Conservation (phyloP, 2,888 invertebrate genomes). For the Pollenia griseotomentosa region DNA sequence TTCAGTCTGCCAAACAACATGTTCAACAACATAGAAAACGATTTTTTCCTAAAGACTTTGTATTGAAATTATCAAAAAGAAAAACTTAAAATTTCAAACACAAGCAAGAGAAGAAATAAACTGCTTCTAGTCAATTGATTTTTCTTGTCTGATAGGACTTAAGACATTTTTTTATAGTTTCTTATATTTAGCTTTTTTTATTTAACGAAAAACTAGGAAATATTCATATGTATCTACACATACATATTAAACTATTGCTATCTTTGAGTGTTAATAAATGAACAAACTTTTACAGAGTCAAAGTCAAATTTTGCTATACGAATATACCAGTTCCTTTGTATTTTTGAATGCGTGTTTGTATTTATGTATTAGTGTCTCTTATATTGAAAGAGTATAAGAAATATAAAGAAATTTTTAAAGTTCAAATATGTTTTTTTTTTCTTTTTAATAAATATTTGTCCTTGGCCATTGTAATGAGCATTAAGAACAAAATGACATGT, state of each 20-base stretch:
- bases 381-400: neutral
- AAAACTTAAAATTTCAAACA: neutral
- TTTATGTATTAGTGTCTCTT: neutral
- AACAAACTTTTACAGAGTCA: neutral
- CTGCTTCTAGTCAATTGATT: constrained; percentile 30
- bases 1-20: too few species aligned
- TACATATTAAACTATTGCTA: constrained; percentile 1
- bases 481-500: constrained; percentile 54
- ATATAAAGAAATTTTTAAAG: neutral
- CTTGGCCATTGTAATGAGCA: constrained; percentile 56
- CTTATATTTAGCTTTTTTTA: neutral
- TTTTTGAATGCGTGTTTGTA: too few species aligned
- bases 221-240: too few species aligned
- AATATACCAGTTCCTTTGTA: too few species aligned
- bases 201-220: neutral
- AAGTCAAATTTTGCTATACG: too few species aligned
- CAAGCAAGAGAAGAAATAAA: neutral
- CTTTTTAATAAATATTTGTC: constrained; percentile 46
- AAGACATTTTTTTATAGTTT: constrained; percentile 1
- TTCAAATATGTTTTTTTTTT: constrained; percentile 9
- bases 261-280: constrained; percentile 25
- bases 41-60: neutral
- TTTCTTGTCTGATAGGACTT: constrained; percentile 12
- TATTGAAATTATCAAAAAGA: neutral
- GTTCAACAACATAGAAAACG: too few species aligned